Evolutionary conservation across 2,113 vertebrate species (phyloP), one percentile per base, ranked within the genome.

Genomic region (Pitta sordida): DNA sequence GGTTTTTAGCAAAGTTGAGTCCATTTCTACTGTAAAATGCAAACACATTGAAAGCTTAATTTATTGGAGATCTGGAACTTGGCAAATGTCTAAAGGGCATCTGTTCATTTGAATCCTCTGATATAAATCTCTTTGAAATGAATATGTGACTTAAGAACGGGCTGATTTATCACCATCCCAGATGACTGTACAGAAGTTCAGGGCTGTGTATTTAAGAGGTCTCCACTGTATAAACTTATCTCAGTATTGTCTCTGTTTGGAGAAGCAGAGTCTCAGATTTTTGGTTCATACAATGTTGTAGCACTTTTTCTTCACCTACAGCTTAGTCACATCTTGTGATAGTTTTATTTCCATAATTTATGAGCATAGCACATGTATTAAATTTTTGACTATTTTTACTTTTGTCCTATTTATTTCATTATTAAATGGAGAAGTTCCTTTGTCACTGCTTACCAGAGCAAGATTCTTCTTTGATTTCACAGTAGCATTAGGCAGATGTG

Each of bases 351-450:
- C 81, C 80, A 46, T 96, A 96, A 97, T 93, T 97, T 96, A 94
- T 94, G 91, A 92, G 59, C 89, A 88, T 93, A 96, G 96, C 75
- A 97, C 91, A 92, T 96, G 86, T 96, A 97, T 96, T 96, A 97
- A 96, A 94, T 92, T 96, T 95, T 91, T 67, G 71, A 90, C 86
- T 96, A 74, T 97, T 97, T 97, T 97, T 96, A 96, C 86, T 88
- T 97, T 89, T 95, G 93, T 97, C 91, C 75, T 97, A 96, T 97
- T 96, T 95, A 96, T 97, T 95, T 97, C 89, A 81, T 96, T 93
- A 95, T 96, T 97, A 95, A 93, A 94, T 52, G 65, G 60, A 93
- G 63, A 95, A 74, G 53, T 92, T 95, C 64, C 68, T 93, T 96
- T 93, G 75, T 83, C 90, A 85, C 84, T 95, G 52, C 75, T 88